These are phyloP conservation scores for Lordiphosa mommai DNA, from an alignment of 1,140 invertebrate species.

Conservation along the genomic window DNA sequence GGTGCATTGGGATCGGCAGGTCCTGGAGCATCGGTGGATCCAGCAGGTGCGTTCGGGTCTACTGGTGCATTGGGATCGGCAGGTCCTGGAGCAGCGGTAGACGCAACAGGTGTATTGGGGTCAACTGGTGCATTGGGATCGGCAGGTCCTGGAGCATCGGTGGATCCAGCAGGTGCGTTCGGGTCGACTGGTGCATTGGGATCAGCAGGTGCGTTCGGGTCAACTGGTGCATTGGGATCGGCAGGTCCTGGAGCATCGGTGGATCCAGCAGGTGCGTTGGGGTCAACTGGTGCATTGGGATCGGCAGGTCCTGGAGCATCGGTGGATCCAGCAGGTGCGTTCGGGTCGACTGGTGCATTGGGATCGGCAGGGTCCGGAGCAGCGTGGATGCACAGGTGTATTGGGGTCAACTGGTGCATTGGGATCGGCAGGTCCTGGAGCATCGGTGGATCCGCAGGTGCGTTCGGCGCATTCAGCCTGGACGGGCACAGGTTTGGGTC, in stretches of 20 bases:
- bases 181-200: conserved; percentile 14
- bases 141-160: conserved; percentile 3
- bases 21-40: too few species aligned
- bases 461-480: too few species aligned
- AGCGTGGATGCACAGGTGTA: conserved; percentile 11
- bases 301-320: conserved; percentile 3
- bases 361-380: conserved; percentile 25
- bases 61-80: conserved; percentile 1
- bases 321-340: background rate
- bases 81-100: conserved; percentile 4
- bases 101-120: conserved; percentile 2
- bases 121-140: conserved; percentile 10
- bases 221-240: conserved; percentile 1
- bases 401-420: conserved; percentile 9
- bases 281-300: too few species aligned
- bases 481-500: too few species aligned
- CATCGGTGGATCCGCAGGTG: conserved; percentile 8
- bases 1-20: conserved; percentile 11
- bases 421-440: conserved; percentile 4
- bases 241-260: too few species aligned
- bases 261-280: too few species aligned
- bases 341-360: conserved; percentile 15
- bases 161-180: too few species aligned
- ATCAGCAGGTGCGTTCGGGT: conserved; percentile 1
- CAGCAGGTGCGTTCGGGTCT: too few species aligned